Evolutionary conservation across 2,888 invertebrate genomes (phyloP), one percentile per base, ranked within the genome.

Genomic region (Cantharis rustica): DNA sequence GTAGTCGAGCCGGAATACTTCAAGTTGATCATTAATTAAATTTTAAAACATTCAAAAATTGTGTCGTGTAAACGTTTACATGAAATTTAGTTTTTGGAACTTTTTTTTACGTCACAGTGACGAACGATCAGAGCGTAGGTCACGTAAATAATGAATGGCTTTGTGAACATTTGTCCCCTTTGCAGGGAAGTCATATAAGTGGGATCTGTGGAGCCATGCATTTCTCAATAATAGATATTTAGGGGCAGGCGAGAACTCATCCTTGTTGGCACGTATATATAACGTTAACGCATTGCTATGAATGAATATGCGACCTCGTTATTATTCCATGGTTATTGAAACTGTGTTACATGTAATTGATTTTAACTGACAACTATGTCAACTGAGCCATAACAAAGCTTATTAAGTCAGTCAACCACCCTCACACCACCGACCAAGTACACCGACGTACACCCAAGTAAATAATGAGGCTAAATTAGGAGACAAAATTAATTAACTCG

Each of bases 191-290:
- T 83, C 83, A 71, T 77, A 83, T 83, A 83, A 81, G 82, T 81
- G 80, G 83, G 81, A 81, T 82, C 81, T 80, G 83, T 79, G 79
- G 76, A 77, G 80, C 83, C 79, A 82, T 83, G 83, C 79, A 83
- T 84, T 77, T 81, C 81, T 84, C 82, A 84, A 84, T 85, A 85
- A 84, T 85, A 83, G 82, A 85, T 84, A 83, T 84, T 84, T 83
- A 85, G 79, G 83, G 79, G 80, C 81, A 68, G 82, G 79, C 82
- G 77, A 71, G 83, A 83, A 47, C 64, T 23, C 80, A 77, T 78
- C 69, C 75, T 27, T 10, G 61, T 72, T 61, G 31, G 69, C 75
- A 73, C 78, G 73, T 75, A 69, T 77, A 61, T 31, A 66, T 20
- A 66, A 70, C 69, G 70, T 73, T 76, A 73, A 76, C 74, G 47